Percentiles rank a stretch among this genome's conserved stretches.
phyloP scores from a whole-genome alignment of 2,888 invertebrate species.

The Agonopterix heracliana region DNA sequence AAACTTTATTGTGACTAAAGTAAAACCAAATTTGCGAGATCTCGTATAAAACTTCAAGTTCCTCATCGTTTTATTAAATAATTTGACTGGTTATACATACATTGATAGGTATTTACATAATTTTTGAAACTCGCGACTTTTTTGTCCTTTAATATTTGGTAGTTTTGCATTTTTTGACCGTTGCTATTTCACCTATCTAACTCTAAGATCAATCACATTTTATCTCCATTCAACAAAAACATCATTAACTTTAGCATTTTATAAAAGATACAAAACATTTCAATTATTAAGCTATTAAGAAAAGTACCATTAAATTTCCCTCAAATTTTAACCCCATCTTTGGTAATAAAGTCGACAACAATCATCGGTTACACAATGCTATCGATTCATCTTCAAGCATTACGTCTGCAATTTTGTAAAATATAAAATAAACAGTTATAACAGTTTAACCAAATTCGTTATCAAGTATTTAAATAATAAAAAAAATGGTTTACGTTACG shows the following conservation, averaged over 20 bases:
- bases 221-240: constrained; percentile 60
- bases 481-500: neutral
- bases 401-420: constrained; percentile 8
- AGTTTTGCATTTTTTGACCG: constrained; percentile 25
- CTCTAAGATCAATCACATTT: constrained; percentile 66
- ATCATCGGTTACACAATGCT: constrained; percentile 46
- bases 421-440: neutral
- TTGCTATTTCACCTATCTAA: constrained; percentile 52
- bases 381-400: constrained; percentile 5
- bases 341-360: constrained; percentile 70
- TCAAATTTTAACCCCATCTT: constrained; percentile 58
- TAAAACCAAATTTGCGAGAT: constrained; percentile 14
- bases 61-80: neutral
- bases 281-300: constrained; percentile 57
- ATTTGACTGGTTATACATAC: constrained; percentile 13
- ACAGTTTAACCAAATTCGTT: constrained; percentile 8
- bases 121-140: constrained; percentile 24
- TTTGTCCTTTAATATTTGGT: constrained; percentile 21
- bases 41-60: constrained; percentile 4
- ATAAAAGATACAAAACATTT: constrained; percentile 71
- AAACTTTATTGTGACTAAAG: too few species aligned
- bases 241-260: constrained; percentile 55
- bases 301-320: constrained; percentile 48
- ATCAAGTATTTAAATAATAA: constrained; percentile 10
- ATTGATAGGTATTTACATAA: constrained; percentile 27